Evolutionary conservation across 2,888 invertebrate genomes (phyloP), one percentile per base, ranked within the genome.

Genomic region (Sesia bembeciformis): DNA sequence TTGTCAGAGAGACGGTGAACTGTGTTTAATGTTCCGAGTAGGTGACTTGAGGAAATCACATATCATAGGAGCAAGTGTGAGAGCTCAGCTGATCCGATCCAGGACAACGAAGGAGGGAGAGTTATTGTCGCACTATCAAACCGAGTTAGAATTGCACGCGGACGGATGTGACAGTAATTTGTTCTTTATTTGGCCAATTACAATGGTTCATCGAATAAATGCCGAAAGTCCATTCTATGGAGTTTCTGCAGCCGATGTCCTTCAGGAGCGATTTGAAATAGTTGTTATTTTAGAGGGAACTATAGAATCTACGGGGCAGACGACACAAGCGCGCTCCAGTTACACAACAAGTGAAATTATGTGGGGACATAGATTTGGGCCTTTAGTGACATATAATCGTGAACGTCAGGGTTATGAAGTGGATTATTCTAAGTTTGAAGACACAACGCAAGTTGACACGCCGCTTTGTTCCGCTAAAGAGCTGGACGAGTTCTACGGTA

Each of bases 151-250:
- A 58, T 79, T 93, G 49, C 90, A 91, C 65, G 93, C 93, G 8
- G 95, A 96, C 73, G 94, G 94, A 57, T 95, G 95, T 67, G 93
- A 94, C 63, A 95, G 95, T 62, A 93, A 95, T 65, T 86, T 98
- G 38, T 97, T 98, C 86, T 94, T 98, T 75, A 96, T 97, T 64
- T 98, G 97, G 97, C 97, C 98, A 0, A 94, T 96, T 75, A 96
- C 96, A 2, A 94, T 97, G 70, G 94, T 96, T 43, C 98, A 98
- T 76, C 91, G 91, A 70, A 97, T 98, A 72, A 94, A 97, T 75
- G 93, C 91, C 0, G 87, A 91, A 41, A 96, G 96, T 71, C 98
- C 98, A 0, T 93, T 98, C 66, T 97, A 94, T 81, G 92, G 93
- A 56, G 92, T 97, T 71, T 94, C 95, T 0, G 95, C 96, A 0